Base-by-base conservation (phyloP, 2,797 vertebrate genomes). In the Clamator glandarius region DNA sequence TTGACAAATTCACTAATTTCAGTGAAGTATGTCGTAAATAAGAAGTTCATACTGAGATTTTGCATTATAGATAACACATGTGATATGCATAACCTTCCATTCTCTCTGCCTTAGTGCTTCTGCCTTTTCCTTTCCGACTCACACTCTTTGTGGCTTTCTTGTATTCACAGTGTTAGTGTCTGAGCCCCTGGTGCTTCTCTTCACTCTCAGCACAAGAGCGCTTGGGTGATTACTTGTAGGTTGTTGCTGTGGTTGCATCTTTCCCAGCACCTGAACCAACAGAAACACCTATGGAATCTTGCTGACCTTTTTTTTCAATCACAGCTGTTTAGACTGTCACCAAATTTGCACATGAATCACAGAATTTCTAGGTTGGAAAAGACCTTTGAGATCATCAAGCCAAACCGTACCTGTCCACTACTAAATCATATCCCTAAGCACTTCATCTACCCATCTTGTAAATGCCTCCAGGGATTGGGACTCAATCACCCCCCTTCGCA, bases 201-300 rank as follows among this genome's bases (percentile, higher is more conserved):
- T 79, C 11, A 0, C 62, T 25, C 73, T 52, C 3, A 36, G n/a
- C 36, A 14, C 61, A 58, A 0, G 21, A 81, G 58, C 0, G 0
- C 33, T 57, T 17, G 33, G 28, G 41, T 0, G 2, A 66, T 21
- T 35, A 54, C 50, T 55, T 88, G 33, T 39, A 11, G 59, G 25
- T 46, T 84, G 26, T 72, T 84, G 31, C 67, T 67, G 13, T 42
- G 44, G 58, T 91, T 90, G 11, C 50, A 7, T 23, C 61, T 92
- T 44, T 72, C 42, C 15, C 23, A 12, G 3, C 50, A 59, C 26
- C 72, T 79, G 66, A 78, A 67, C 39, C 51, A 91, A 39, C n/a
- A 68, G 36, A 85, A 87, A 84, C 15, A n/a, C 35, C 67, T 85
- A 35, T 12, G 59, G 69, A 81, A 78, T 91, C 50, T 84, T 82